Base-by-base conservation (phyloP, 2,888 invertebrate species). In the Euplagia quadripunctaria region DNA sequence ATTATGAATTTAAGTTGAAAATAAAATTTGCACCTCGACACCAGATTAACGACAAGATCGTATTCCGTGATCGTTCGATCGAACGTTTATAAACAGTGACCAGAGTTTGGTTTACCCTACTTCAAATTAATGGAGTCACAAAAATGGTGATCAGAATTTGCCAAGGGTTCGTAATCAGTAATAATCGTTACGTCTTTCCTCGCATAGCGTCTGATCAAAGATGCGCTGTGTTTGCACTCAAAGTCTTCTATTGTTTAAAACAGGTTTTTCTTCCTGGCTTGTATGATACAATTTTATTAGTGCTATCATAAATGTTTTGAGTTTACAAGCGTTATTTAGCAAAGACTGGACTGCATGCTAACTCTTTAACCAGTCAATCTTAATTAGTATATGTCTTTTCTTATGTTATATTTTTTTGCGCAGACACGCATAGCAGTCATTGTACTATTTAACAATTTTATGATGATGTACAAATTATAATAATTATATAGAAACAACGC, bases 401-500 rank as follows among this genome's bases (percentile, higher is more conserved):
- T 55, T 55, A 0, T 55, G 7, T 9, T 17, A 8, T 7, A 8
- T 55, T 20, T 55, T 55, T 55, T 9, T n/a, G n/a, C 4, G 16
- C 1, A 64, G n/a, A 64, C 11, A 64, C 43, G 64, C 11, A 43
- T 65, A 66, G 31, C 12, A 66, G 31, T 66, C 9, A 66, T 31
- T 43, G n/a, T 52, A 12, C 52, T 51, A n/a, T 42, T 42, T n/a
- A 41, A n/a, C 20, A n/a, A 31, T 61, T 46, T 61, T 16, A 16
- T 20, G 46, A 61, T 49, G 41, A 17, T 8, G 55, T 58, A 55
- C n/a, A 16, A 41, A 63, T 63, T 20, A 63, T 63, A 70, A 76
- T 76, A 79, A 86, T 82, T 78, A 61, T 61, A 5, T 31, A 77
- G 42, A 72, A 16, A 71, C 78, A 74, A 71, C 52, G 71, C 55